Percentiles rank a stretch among this genome's conserved stretches.
phyloP scores from a whole-genome alignment of 1,140 invertebrate genomes.

The Zophobas atratus region DNA sequence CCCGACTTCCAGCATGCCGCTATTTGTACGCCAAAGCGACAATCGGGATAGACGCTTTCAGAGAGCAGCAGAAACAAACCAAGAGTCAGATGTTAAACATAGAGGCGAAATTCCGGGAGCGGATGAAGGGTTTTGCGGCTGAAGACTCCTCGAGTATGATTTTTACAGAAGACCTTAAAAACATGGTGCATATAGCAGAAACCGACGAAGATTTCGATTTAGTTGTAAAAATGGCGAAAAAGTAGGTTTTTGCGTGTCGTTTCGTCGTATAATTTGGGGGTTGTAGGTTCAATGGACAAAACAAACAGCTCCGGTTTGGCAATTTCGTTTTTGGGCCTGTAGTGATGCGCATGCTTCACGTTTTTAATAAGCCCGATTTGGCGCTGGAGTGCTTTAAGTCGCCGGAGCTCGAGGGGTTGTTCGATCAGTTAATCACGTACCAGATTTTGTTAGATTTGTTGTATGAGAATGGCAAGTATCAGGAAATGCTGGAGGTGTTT shows the following conservation, averaged over 20 bases:
- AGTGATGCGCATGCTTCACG: conserved; percentile 84
- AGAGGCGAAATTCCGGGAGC: conserved; percentile 75
- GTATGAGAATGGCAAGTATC: conserved; percentile 79
- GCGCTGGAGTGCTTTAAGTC: conserved; percentile 80
- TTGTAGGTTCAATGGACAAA: conserved; percentile 81
- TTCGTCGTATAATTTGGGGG: conserved; percentile 47
- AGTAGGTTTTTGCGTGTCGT: conserved; percentile 66
- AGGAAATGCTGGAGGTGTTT: conserved; percentile 78
- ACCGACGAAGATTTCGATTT: conserved; percentile 75
- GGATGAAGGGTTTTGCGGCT: conserved; percentile 77
- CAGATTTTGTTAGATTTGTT: conserved; percentile 82
- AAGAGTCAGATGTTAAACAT: conserved; percentile 74
- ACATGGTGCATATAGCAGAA: conserved; percentile 81
- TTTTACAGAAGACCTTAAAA: conserved; percentile 90
- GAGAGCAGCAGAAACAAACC: conserved; percentile 69
- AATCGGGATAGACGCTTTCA: conserved; percentile 76
- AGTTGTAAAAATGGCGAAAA: conserved; percentile 78
- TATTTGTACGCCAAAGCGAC: conserved; percentile 71
- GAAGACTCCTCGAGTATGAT: conserved; percentile 75
- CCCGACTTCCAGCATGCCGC: not conserved
- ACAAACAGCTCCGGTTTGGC: conserved; percentile 81
- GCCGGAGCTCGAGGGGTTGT: conserved; percentile 75
- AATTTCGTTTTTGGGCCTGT: conserved; percentile 88
- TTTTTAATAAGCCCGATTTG: conserved; percentile 78
- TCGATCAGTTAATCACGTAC: conserved; percentile 80